Evolutionary conservation across 2,113 vertebrate genomes (phyloP).

Genomic region (Pangasianodon gigas): DNA sequence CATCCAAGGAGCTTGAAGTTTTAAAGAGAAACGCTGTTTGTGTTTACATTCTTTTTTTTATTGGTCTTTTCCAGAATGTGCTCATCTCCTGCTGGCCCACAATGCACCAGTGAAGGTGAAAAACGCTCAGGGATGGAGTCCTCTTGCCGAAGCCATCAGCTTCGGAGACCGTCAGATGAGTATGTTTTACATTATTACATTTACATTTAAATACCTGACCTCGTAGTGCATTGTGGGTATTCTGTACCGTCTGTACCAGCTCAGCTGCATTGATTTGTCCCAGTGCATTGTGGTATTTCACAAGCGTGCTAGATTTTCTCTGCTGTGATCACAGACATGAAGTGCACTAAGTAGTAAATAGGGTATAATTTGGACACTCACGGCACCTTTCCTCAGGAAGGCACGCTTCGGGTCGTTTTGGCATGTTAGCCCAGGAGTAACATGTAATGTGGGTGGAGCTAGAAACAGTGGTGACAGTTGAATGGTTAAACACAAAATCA

Average conservation of each 20-base stretch:
- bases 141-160: slow-evolving; percentile 98
- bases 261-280: neutral
- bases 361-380: neutral
- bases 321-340: neutral
- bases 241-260: neutral
- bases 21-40: neutral
- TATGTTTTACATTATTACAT: slow-evolving; percentile 68
- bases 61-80: slow-evolving; percentile 81
- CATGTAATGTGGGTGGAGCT: neutral
- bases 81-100: slow-evolving; percentile 96
- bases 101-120: slow-evolving; percentile 99
- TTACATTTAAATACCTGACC: neutral
- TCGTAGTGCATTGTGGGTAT: neutral
- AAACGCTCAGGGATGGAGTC: slow-evolving; percentile 99
- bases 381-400: neutral
- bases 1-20: neutral
- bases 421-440: neutral
- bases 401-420: neutral
- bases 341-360: too few species aligned
- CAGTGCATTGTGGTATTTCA: neutral
- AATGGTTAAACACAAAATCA: neutral
- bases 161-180: slow-evolving; percentile 99
- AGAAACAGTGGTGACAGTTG: neutral
- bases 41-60: neutral
- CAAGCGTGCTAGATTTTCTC: neutral